Conservation (phyloP, 2,113 vertebrate genomes). For the Poicephalus meyeri region DNA sequence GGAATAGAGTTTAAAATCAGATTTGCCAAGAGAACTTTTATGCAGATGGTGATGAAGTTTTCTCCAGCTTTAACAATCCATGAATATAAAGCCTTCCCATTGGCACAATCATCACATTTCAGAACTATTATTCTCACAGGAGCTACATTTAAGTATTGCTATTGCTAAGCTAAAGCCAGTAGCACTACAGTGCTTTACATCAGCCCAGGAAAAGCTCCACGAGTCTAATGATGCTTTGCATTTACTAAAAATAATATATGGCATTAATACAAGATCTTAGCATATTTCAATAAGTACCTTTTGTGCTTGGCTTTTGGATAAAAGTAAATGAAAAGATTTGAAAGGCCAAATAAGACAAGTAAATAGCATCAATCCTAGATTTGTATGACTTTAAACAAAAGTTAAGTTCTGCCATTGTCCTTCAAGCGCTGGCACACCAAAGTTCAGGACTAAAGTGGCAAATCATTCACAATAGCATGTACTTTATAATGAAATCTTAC, state of each 20-base stretch:
- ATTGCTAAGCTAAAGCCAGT: not conserved
- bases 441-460: not conserved
- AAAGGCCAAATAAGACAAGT: not conserved
- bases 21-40: not conserved
- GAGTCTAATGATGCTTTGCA: not conserved
- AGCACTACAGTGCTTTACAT: not conserved
- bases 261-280: not conserved
- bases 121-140: not conserved
- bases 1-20: not conserved
- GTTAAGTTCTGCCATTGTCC: not conserved
- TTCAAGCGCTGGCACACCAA: not conserved
- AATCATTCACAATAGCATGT: not conserved
- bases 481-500: slow-evolving; percentile 25
- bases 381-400: not conserved
- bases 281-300: not conserved
- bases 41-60: not conserved
- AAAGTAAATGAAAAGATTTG: not conserved
- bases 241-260: not conserved
- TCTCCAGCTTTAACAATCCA: not conserved
- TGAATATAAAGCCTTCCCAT: not conserved
- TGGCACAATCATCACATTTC: not conserved
- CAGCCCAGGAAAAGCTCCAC: not conserved
- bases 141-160: not conserved
- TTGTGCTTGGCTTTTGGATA: not conserved
- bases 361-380: not conserved